Base-by-base conservation (phyloP, 2,797 vertebrate genomes). In the Centroberyx gerrardi region DNA sequence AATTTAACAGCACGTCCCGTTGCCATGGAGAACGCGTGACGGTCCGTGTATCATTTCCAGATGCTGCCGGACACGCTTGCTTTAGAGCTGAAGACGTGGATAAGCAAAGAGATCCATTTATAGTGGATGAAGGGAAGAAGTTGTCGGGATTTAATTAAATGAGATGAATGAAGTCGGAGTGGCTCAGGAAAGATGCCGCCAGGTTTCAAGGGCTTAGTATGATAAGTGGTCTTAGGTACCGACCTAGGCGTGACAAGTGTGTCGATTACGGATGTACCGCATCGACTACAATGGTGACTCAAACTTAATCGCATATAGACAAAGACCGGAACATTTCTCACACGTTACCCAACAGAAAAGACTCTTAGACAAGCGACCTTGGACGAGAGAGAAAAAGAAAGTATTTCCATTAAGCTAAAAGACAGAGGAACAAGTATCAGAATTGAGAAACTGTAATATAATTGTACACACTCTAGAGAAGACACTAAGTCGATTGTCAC, bases 131-230 rank as follows among this genome's bases (percentile, higher is more conserved):
- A 58, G 14, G 22, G 9, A 14, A 36, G 49, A 15, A 8, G 42
- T 13, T n/a, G 27, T 40, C 28, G 49, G 63, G 56, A 58, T 73
- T 80, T 51, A 74, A 54, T 67, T 54, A n/a, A 49, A 51, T 27
- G 44, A 52, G 33, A 62, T 52, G 42, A 68, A 67, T 53, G 54
- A 38, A 5, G 46, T 55, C 27, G 49, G 52, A 28, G 12, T 27
- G 44, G 53, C 33, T 58, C 10, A 31, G 44, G 4, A 44, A 64
- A 42, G 59, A 27, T 29, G 38, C 18, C 18, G 59, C 36, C n/a
- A 62, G 59, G 29, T 4, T 33, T 44, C 42, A 14, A 44, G 40
- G 40, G 40, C 40, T 42, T 42, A 42, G 42, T 13, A 14, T 14
- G 42, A 44, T 14, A 44, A 44, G 42, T 53, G 14, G 29, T 27